Evolutionary conservation across 2,113 vertebrate species (phyloP).

Genomic region (Callipepla squamata): DNA sequence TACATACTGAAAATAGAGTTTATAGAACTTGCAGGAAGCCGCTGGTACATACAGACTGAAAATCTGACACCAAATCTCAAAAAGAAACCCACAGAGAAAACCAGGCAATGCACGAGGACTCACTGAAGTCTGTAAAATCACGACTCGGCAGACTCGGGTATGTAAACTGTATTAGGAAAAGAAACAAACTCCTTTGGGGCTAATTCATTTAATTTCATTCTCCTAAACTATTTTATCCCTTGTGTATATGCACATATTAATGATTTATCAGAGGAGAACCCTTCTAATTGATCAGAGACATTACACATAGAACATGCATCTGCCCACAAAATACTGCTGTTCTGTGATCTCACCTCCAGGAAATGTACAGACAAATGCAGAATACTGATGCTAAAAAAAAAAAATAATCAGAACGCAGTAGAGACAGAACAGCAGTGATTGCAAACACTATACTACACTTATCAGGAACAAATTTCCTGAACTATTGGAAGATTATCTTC

Average conservation of each 20-base stretch:
- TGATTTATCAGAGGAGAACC: neutral
- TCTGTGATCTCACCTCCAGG: neutral
- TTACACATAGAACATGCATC: neutral
- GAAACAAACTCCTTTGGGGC: neutral
- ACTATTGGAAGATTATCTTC: neutral
- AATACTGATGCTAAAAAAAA: neutral
- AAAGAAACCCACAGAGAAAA: neutral
- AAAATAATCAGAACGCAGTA: neutral
- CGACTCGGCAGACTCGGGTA: neutral
- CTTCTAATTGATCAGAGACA: neutral
- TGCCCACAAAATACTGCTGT: neutral
- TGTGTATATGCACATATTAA: neutral
- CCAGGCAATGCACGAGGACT: neutral
- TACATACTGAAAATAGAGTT: neutral
- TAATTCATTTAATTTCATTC: slow-evolving; percentile 9
- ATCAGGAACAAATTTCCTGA: accelerated
- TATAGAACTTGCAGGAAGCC: neutral
- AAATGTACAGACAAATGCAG: neutral
- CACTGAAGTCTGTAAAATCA: neutral
- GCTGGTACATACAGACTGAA: neutral
- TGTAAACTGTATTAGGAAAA: neutral
- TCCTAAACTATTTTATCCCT: neutral
- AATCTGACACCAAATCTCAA: neutral
- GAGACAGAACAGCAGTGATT: neutral
- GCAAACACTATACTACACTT: neutral